phyloP scores from a whole-genome alignment of 2,888 invertebrate genomes.

The Philaethria dido region DNA sequence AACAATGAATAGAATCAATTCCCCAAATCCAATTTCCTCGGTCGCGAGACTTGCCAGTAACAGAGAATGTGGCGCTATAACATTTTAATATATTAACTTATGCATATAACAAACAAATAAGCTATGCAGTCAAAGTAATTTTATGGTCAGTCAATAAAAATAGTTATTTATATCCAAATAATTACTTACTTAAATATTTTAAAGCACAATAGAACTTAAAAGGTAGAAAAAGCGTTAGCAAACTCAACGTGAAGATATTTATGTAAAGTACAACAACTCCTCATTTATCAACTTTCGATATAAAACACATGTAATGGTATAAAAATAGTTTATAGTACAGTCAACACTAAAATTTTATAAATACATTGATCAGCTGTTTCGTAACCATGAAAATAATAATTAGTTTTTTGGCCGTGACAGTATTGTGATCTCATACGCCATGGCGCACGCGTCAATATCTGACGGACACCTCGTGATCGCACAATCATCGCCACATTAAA shows the following conservation, averaged over 20 bases:
- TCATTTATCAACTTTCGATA: constrained; percentile 34
- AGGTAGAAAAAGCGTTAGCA: constrained; percentile 10
- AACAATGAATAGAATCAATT: constrained; percentile 83
- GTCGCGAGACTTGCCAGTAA: constrained; percentile 71
- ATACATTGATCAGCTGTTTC: constrained; percentile 55
- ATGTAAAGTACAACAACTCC: constrained; percentile 1
- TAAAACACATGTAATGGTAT: constrained; percentile 37
- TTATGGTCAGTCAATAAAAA: constrained; percentile 17
- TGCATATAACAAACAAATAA: constrained; percentile 32
- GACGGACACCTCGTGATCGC: constrained; percentile 68
- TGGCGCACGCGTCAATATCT: constrained; percentile 78
- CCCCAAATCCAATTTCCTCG: constrained; percentile 82
- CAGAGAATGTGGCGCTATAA: constrained; percentile 67
- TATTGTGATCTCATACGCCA: constrained; percentile 59
- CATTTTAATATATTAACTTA: constrained; percentile 57
- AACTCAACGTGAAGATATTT: constrained; percentile 16
- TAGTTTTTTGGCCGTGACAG: constrained; percentile 65
- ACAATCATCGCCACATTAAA: constrained; percentile 76
- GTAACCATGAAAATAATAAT: constrained; percentile 70
- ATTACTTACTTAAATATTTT: constrained; percentile 7
- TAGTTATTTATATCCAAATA: constrained; percentile 22
- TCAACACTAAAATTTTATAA: constrained; percentile 47
- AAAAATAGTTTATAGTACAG: constrained; percentile 41
- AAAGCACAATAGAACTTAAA: constrained; percentile 11
- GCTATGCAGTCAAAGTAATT: constrained; percentile 21